Base-by-base conservation (phyloP, 2,113 vertebrate species). In the Siniperca knerii region DNA sequence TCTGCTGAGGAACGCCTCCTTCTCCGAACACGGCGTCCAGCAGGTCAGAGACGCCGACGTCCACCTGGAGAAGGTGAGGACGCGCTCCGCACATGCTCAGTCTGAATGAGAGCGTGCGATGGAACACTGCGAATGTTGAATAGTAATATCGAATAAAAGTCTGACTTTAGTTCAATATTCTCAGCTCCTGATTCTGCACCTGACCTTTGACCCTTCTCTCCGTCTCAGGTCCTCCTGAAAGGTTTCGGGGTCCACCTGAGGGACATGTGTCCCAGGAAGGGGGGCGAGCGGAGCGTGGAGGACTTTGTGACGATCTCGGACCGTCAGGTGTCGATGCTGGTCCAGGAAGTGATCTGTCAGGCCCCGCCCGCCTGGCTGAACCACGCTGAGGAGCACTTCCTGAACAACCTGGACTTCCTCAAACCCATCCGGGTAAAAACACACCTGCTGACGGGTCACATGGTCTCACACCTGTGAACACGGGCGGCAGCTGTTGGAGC, bases 31-130 rank as follows among this genome's bases (percentile, higher is more conserved):
- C 18, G 33, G 82, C 1, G 92, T 97, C 55, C 87, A 95, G 46
- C 94, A 95, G 65, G 93, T 99, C 65, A 83, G 96, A 67, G 93
- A 95, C 18, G 96, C 98, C 8, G 42, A 94, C 29, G 76, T 99
- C 37, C 92, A 96, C 87, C 93, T 99, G 90, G 96, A 95, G 84
- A 95, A 95, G 97, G 98, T 99, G 77, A 84, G 89, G 54, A 33
- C 64, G 0, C 16, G 1, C 4, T 48, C 66, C 61, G 67, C 46
- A 72, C 71, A 13, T 23, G 62, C 79, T 66, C 75, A 35, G 64
- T 4, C 18, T 9, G 46, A 48, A n/a, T 8, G 52, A 37, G 2
- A 37, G 5, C 35, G 35, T 37, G 35, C 35, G 35, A 37, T 37
- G 35, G 5, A 37, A 37, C 35, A 37, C 35, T 37, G 35, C 3